Evolutionary conservation across 2,888 invertebrate genomes (phyloP).

Genomic region (Tachina fera): DNA sequence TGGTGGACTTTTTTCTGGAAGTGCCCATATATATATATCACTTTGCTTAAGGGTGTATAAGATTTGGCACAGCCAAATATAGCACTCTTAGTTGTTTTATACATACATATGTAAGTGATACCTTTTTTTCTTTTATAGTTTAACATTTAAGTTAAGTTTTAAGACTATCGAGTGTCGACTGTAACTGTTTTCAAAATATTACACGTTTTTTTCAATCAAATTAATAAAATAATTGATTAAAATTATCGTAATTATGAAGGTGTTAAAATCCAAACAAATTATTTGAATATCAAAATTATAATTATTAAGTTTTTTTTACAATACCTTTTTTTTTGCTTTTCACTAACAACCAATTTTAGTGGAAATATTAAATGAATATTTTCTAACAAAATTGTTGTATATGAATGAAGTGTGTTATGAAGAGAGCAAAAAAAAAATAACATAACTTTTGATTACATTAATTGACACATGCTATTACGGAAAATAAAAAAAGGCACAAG

Average conservation of each 20-base stretch:
- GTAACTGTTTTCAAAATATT: neutral
- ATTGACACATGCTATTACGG: slow-evolving; percentile 22
- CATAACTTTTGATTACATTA: slow-evolving; percentile 46
- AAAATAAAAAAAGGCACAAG: slow-evolving; percentile 34
- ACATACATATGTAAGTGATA: no score
- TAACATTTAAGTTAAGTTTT: no score
- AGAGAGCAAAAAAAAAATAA: neutral
- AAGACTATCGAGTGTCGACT: no score
- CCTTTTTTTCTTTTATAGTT: no score
- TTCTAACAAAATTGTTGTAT: slow-evolving; percentile 16
- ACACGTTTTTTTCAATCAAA: slow-evolving; percentile 25
- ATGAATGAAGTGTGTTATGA: neutral
- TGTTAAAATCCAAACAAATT: slow-evolving; percentile 60
- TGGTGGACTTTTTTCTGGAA: no score
- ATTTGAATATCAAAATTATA: slow-evolving; percentile 33
- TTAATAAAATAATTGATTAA: slow-evolving; percentile 37
- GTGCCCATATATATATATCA: no score
- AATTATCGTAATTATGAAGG: slow-evolving; percentile 62
- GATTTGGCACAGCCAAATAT: no score
- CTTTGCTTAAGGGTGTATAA: no score
- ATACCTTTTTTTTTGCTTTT: neutral
- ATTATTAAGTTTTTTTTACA: slow-evolving; percentile 20
- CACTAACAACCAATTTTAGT: slow-evolving; percentile 13
- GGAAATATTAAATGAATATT: slow-evolving; percentile 27
- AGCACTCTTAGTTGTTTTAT: no score